These are phyloP conservation scores for Eupsilia transversa DNA, from an alignment of 2,888 invertebrate genomes.

Conservation along the genomic window DNA sequence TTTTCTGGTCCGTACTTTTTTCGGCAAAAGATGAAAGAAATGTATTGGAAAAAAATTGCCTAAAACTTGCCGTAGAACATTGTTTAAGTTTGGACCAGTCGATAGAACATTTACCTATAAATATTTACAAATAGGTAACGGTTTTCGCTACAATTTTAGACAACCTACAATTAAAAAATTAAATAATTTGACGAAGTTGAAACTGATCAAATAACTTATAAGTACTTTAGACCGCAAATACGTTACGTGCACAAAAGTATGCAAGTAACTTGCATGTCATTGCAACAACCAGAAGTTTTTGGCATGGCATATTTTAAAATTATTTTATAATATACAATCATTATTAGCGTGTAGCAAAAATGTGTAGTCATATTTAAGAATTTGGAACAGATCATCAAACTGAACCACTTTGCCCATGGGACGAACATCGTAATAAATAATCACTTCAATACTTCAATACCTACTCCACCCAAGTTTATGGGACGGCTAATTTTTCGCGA, in stretches of 20 bases:
- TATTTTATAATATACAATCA: not conserved
- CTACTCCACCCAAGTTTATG: no score
- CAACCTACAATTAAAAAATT: no score
- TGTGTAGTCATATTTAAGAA: not conserved
- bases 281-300: not conserved
- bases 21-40: not conserved
- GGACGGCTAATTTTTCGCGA: not conserved
- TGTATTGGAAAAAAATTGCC: constrained; percentile 7
- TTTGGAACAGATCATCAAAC: not conserved
- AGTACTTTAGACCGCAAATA: not conserved
- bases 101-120: not conserved
- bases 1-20: not conserved
- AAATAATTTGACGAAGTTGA: not conserved
- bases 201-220: constrained; percentile 6
- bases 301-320: not conserved
- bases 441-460: no score
- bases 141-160: not conserved
- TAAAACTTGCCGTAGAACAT: constrained; percentile 16
- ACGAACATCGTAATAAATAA: not conserved
- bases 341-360: not conserved
- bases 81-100: not conserved
- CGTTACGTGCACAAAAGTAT: not conserved
- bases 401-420: not conserved
- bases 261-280: not conserved
- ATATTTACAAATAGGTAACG: not conserved